Percentiles rank a stretch among this genome's conserved stretches.
Conservation (phyloP, 30 jellyfish, hydroid and myxozoan genomes). For the Pseudorhiza aurosa region DNA sequence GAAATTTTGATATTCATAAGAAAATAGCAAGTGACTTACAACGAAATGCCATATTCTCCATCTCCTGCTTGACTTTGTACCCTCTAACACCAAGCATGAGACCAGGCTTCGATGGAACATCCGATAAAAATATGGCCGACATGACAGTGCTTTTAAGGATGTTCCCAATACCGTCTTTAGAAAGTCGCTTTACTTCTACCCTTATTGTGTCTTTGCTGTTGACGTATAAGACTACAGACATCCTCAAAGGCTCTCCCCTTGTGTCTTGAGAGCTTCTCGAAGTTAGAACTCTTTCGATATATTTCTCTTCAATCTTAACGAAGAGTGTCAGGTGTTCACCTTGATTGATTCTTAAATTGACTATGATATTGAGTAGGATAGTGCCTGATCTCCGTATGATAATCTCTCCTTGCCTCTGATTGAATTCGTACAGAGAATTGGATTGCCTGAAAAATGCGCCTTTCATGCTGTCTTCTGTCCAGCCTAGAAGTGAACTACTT, state of each 20-base stretch:
- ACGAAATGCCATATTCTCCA: constrained; percentile 1
- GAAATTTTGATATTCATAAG: too few species aligned
- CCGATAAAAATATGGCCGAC: constrained; percentile 51
- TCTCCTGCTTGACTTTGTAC: neutral
- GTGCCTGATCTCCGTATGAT: constrained; percentile 18
- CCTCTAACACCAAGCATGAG: constrained; percentile 33
- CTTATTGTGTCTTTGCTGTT: constrained; percentile 22
- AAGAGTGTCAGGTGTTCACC: neutral
- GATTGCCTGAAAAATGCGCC: constrained; percentile 27
- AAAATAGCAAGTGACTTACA: too few species aligned
- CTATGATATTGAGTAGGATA: constrained; percentile 20
- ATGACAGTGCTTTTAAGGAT: constrained; percentile 21
- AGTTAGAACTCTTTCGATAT: neutral
- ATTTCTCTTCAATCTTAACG: constrained; percentile 14
- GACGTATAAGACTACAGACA: constrained; percentile 33
- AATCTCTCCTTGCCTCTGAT: constrained; percentile 37
- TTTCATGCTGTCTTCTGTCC: constrained; percentile 8
- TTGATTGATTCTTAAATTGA: neutral
- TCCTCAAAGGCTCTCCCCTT: neutral
- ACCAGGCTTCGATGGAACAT: constrained; percentile 54
- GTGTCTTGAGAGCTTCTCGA: neutral
- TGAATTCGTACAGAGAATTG: constrained; percentile 16
- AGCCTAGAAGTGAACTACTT: constrained; percentile 11
- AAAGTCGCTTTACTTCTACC: constrained; percentile 10
- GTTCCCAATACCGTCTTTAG: neutral